These are phyloP conservation scores for Eupithecia subumbrata DNA, from an alignment of 2,888 invertebrate genomes.

Conservation along the genomic window DNA sequence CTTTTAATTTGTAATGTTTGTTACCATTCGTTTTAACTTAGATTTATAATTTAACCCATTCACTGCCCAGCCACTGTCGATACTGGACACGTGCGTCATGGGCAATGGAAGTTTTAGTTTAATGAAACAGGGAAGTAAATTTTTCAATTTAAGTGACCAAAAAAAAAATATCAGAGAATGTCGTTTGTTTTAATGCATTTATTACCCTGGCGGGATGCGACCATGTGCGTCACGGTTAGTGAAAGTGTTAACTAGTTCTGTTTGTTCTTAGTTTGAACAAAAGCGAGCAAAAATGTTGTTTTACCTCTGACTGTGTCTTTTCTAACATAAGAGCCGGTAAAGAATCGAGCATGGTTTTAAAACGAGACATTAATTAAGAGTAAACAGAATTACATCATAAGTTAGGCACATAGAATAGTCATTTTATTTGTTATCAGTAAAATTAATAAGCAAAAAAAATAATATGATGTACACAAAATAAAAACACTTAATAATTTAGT, in stretches of 20 bases:
- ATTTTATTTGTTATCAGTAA: too few species aligned
- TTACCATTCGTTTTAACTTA: slow-evolving; percentile 6
- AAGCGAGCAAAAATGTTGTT: neutral
- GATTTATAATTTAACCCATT: neutral
- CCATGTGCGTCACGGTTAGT: too few species aligned
- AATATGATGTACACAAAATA: too few species aligned
- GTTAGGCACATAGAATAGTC: too few species aligned
- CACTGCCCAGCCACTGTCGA: too few species aligned
- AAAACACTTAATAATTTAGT: too few species aligned
- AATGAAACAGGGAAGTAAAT: neutral
- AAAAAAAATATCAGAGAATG: neutral
- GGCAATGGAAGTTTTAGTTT: neutral
- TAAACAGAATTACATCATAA: too few species aligned
- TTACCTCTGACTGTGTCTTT: neutral
- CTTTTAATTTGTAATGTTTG: neutral
- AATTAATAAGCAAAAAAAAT: too few species aligned
- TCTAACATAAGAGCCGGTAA: too few species aligned
- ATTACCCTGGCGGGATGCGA: neutral
- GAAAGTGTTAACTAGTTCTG: neutral
- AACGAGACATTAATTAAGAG: too few species aligned
- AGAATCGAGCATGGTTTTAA: too few species aligned
- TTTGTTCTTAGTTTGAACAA: neutral
- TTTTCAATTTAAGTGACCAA: neutral
- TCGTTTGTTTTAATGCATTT: neutral
- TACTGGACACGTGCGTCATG: too few species aligned